Percentiles rank a stretch among this genome's conserved stretches.
Evolutionary conservation across 2,888 invertebrate genomes (phyloP).

Genomic region (Seira sanloemensis): DNA sequence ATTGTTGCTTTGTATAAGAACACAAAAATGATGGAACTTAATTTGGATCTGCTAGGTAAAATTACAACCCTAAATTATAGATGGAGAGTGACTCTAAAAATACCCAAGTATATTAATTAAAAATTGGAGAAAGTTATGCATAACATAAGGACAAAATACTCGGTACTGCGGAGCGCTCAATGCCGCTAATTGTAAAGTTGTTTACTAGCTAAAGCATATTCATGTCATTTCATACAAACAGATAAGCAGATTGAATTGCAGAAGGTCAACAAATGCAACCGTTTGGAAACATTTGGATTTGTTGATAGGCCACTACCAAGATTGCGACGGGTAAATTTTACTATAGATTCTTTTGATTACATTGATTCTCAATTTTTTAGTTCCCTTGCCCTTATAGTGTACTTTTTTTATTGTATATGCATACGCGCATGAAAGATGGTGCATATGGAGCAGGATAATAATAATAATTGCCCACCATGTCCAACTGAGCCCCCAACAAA

Average conservation of each 20-base stretch:
- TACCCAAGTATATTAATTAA: neutral
- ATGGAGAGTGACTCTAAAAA: neutral
- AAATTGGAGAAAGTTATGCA: neutral
- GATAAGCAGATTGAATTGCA: too few relatives aligned
- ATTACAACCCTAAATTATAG: neutral
- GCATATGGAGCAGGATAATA: neutral
- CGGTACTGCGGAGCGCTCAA: neutral
- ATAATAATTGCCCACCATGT: conserved; percentile 55
- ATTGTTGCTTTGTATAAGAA: conserved; percentile 35
- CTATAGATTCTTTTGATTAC: neutral
- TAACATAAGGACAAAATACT: neutral
- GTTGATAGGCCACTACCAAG: neutral
- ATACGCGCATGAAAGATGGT: too few relatives aligned
- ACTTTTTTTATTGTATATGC: too few relatives aligned
- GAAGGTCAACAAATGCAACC: too few relatives aligned
- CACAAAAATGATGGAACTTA: conserved; percentile 45
- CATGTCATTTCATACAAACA: too few relatives aligned
- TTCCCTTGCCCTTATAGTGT: neutral
- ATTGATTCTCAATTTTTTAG: neutral
- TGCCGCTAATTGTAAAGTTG: neutral
- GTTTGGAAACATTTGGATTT: too few relatives aligned
- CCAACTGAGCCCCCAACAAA: conserved; percentile 29
- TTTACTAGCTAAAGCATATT: too few relatives aligned
- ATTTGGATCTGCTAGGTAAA: conserved; percentile 39
- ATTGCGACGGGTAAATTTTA: neutral